Evolutionary conservation across 2,113 vertebrate species (phyloP).

Genomic region (Corythoichthys haematopterus): DNA sequence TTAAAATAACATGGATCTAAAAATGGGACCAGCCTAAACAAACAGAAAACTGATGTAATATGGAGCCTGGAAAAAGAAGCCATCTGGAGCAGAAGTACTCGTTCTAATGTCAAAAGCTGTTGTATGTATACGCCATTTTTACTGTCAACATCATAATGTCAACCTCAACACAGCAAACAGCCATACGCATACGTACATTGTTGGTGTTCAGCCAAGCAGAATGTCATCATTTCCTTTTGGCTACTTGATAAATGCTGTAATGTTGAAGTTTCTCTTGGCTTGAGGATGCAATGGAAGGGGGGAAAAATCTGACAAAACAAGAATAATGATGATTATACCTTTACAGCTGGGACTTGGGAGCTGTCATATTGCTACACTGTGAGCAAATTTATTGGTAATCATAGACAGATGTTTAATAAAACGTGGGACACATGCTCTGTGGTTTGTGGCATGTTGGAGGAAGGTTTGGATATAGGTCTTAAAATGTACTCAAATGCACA

Average conservation of each 20-base stretch:
- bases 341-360: slow-evolving; percentile 59
- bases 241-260: slow-evolving; percentile 42
- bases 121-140: not conserved
- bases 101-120: not conserved
- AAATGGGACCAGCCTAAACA: not conserved
- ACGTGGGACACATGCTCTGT: slow-evolving; percentile 51
- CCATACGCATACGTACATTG: slow-evolving; percentile 10
- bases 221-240: slow-evolving; percentile 63
- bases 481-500: not conserved
- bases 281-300: slow-evolving; percentile 18
- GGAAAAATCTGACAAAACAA: slow-evolving; percentile 33
- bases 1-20: not conserved
- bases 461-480: slow-evolving; percentile 14
- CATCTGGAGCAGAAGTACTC: not conserved
- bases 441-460: slow-evolving; percentile 38
- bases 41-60: not conserved
- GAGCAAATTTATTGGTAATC: slow-evolving; percentile 48
- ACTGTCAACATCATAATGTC: not conserved
- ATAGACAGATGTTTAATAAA: slow-evolving; percentile 61
- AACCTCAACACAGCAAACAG: not conserved
- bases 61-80: not conserved
- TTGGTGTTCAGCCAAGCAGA: slow-evolving; percentile 30
- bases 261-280: slow-evolving; percentile 42
- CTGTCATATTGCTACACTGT: slow-evolving; percentile 54
- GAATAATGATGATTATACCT: slow-evolving; percentile 70